These are phyloP conservation scores for Peromyscus maniculatus DNA, from an alignment of 2,113 vertebrate species.

Conservation along the genomic window DNA sequence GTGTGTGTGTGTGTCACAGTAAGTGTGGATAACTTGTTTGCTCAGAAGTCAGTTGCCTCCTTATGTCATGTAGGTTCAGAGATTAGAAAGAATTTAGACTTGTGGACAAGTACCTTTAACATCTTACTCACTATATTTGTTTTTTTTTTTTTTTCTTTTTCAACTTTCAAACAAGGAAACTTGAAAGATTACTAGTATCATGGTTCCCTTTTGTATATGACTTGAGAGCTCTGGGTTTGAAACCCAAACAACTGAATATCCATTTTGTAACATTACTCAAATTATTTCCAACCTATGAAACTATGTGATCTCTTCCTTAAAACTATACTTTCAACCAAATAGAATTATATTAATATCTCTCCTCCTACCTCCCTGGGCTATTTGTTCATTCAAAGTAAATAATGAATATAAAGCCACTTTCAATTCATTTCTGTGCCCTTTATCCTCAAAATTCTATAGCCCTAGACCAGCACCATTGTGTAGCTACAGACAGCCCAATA, in stretches of 20 bases:
- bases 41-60: background rate
- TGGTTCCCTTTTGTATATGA: background rate
- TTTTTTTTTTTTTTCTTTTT: background rate
- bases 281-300: background rate
- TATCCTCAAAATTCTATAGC: background rate
- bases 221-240: background rate
- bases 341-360: background rate
- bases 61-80: background rate
- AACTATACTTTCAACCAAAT: background rate
- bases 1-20: background rate
- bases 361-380: background rate
- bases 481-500: background rate
- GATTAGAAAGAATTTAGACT: background rate
- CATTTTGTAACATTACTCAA: background rate
- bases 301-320: background rate
- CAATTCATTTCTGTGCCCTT: background rate
- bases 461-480: background rate
- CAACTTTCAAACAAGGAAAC: background rate
- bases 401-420: background rate
- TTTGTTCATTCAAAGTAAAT: background rate
- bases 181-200: background rate
- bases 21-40: background rate
- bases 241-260: background rate
- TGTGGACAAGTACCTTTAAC: background rate
- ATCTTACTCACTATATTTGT: background rate